phyloP scores from a whole-genome alignment of 2,797 vertebrate species.

The Mustela erminea region DNA sequence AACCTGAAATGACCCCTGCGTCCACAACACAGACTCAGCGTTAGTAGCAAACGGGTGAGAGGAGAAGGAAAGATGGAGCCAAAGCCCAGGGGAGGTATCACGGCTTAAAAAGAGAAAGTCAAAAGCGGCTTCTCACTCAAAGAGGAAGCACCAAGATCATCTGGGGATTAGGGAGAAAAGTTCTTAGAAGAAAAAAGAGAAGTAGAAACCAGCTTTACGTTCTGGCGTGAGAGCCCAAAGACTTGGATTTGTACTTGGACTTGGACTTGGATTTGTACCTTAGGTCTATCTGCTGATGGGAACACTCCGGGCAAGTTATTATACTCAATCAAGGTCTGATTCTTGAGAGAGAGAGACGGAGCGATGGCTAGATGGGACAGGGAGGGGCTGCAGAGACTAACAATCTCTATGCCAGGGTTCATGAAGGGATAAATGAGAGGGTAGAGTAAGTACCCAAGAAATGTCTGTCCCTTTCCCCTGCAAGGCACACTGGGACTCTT shows the following conservation, averaged over 20 bases:
- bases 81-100: background rate
- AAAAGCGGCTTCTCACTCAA: background rate
- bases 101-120: background rate
- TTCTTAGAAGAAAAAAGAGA: background rate
- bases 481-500: background rate
- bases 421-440: background rate
- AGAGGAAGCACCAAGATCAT: constrained; percentile 18
- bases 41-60: background rate
- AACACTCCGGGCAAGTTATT: constrained; percentile 25
- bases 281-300: background rate
- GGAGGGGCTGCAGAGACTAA: background rate
- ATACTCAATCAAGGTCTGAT: background rate
- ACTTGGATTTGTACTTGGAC: constrained; percentile 26
- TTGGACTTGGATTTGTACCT: constrained; percentile 16
- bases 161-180: background rate
- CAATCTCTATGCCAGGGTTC: background rate
- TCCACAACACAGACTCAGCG: background rate
- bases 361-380: background rate
- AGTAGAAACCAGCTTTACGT: background rate
- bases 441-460: background rate
- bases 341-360: background rate
- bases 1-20: background rate
- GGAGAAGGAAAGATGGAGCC: background rate
- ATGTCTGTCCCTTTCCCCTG: background rate
- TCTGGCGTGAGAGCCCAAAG: background rate